Conservation (phyloP, 2,888 invertebrate species). For the Cerastis leucographa region DNA sequence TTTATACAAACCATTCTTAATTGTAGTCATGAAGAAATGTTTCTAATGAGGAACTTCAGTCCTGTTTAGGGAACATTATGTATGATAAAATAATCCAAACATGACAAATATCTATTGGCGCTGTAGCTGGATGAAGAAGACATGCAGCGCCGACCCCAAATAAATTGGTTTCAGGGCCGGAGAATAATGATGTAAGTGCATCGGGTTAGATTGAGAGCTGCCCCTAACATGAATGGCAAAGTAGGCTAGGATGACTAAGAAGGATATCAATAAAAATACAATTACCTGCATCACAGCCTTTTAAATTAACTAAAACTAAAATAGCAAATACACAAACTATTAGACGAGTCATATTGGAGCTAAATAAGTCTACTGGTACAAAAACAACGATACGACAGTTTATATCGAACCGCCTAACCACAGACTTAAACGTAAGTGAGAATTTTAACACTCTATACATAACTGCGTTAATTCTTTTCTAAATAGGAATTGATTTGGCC, state of each 20-base stretch:
- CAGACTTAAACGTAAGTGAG: conserved; percentile 43
- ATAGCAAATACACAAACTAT: conserved; percentile 24
- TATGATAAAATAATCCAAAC: background rate
- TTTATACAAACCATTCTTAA: background rate
- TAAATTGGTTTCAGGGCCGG: background rate
- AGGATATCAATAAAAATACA: background rate
- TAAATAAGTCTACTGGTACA: conserved; percentile 36
- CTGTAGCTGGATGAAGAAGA: background rate
- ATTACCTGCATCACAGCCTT: conserved; percentile 46
- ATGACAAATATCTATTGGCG: background rate
- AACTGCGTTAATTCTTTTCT: conserved; percentile 33
- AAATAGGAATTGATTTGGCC: conserved; percentile 24
- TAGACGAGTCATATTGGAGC: conserved; percentile 52
- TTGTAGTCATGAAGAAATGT: background rate
- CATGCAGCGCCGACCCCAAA: background rate
- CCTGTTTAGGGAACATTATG: background rate
- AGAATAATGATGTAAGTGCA: background rate
- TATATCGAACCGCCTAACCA: conserved; percentile 38
- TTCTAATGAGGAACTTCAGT: background rate
- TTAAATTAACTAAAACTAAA: conserved; percentile 31
- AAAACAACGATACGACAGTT: conserved; percentile 23
- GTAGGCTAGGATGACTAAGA: background rate
- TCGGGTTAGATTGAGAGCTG: background rate
- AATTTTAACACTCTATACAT: conserved; percentile 35
- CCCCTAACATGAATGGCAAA: background rate